Evolutionary conservation across 2,113 vertebrate genomes (phyloP).

Genomic region (Nothocercus nigrocapillus): DNA sequence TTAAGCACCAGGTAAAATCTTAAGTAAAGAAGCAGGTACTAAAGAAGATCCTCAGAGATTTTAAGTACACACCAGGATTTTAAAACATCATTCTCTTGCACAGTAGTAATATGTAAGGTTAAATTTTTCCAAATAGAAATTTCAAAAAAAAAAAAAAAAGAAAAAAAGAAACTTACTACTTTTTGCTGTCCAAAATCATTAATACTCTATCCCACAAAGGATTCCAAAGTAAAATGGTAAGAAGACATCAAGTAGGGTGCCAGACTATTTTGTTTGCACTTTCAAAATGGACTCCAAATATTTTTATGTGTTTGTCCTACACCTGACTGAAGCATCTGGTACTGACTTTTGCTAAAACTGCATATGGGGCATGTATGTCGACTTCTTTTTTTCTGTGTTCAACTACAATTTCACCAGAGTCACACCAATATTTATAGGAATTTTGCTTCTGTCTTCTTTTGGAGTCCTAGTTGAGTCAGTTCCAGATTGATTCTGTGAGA

Average conservation of each 20-base stretch:
- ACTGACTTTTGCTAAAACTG: background rate
- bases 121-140: background rate
- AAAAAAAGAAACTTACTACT: background rate
- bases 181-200: background rate
- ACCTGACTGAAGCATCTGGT: background rate
- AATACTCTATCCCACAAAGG: background rate
- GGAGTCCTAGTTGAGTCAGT: background rate
- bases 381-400: accelerated
- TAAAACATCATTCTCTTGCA: background rate
- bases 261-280: background rate
- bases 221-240: background rate
- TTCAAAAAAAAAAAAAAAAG: accelerated
- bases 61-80: background rate
- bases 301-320: background rate
- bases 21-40: background rate
- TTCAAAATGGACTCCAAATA: background rate
- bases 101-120: background rate
- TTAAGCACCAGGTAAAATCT: background rate
- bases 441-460: background rate
- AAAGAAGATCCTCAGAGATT: background rate
- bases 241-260: background rate
- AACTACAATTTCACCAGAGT: background rate
- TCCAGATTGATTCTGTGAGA: background rate
- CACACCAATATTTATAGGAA: accelerated
- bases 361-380: background rate